A percentile compares a stretch with the other conserved stretches of the same genome.
phyloP scores from a whole-genome alignment of 2,113 vertebrate species.

The Panthera uncia region DNA sequence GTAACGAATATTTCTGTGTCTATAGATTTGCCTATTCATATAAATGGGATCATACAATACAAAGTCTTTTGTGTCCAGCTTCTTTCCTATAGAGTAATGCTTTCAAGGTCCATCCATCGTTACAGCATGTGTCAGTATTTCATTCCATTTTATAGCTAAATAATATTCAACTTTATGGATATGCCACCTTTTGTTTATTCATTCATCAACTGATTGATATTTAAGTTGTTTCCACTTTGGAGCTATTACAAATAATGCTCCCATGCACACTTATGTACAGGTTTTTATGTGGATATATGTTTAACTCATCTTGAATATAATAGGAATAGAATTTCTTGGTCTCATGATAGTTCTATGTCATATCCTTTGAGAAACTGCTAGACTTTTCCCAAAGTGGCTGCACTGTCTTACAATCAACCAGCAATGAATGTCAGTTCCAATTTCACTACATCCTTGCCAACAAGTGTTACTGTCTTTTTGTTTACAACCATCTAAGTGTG shows the following conservation, averaged over 20 bases:
- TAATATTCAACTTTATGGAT: neutral
- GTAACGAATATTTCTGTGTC: neutral
- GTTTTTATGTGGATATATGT: neutral
- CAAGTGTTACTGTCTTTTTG: neutral
- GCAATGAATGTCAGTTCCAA: neutral
- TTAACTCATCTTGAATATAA: neutral
- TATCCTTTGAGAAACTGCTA: neutral
- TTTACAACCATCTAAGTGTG: neutral
- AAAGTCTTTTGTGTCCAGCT: neutral
- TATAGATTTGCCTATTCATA: neutral
- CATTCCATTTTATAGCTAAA: neutral
- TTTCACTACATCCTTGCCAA: neutral
- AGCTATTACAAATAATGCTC: neutral
- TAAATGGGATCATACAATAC: neutral
- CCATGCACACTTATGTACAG: neutral
- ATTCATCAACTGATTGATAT: neutral
- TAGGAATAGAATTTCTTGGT: neutral
- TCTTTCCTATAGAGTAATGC: neutral
- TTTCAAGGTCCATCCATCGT: neutral
- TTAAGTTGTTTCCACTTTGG: neutral
- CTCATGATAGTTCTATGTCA: neutral
- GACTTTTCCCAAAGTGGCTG: neutral
- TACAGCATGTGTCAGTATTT: neutral
- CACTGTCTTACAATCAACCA: neutral
- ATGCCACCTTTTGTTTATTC: neutral